Conservation (phyloP, 2,113 vertebrate species). For the Serilophus lunatus region DNA sequence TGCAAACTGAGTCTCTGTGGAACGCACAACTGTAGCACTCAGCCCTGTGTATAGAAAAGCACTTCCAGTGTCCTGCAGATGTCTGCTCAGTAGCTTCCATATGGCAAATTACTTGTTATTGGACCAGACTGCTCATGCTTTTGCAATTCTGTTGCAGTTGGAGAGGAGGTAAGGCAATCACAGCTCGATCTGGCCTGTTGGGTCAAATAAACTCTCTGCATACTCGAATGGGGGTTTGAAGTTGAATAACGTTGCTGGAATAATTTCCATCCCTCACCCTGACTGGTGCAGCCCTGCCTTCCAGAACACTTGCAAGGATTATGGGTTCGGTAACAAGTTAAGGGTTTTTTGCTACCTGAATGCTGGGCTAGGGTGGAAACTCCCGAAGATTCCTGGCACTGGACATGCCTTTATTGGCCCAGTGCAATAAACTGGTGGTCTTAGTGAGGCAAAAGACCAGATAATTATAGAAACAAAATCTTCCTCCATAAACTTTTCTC, state of each 20-base stretch:
- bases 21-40: conserved; percentile 58
- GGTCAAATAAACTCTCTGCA: conserved; percentile 52
- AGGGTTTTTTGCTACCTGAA: background rate
- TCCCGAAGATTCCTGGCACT: background rate
- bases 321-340: background rate
- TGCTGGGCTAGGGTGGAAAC: background rate
- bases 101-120: conserved; percentile 68
- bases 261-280: background rate
- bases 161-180: conserved; percentile 25
- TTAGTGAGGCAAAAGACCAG: background rate
- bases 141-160: conserved; percentile 60
- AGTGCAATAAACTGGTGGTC: background rate
- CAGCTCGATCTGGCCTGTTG: conserved; percentile 15
- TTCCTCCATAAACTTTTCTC: conserved; percentile 28
- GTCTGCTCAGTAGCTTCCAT: conserved; percentile 69
- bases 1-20: conserved; percentile 39
- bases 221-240: conserved; percentile 11
- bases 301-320: background rate
- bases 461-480: conserved; percentile 56
- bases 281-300: background rate
- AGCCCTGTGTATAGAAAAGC: conserved; percentile 32
- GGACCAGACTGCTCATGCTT: conserved; percentile 51
- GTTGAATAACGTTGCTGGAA: conserved; percentile 38
- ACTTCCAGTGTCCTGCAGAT: conserved; percentile 68
- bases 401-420: background rate